phyloP scores from a whole-genome alignment of 2,113 vertebrate genomes.

The Bagarius yarrelli region DNA sequence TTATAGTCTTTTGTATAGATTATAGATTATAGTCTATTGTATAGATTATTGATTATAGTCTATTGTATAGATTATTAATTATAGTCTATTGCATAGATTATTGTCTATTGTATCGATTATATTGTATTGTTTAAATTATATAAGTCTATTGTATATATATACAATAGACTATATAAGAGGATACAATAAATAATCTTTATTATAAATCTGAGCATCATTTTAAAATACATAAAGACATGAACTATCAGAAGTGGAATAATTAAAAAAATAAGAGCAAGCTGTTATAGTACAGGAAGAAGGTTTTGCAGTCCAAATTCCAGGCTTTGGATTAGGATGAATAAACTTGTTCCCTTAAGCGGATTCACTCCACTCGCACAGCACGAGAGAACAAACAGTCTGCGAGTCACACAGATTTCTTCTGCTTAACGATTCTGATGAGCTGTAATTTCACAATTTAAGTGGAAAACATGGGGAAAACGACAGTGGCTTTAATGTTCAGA shows the following conservation, averaged over 20 bases:
- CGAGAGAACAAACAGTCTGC: background rate
- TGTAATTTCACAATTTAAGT: background rate
- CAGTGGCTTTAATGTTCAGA: background rate
- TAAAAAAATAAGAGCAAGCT: background rate
- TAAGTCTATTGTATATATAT: no score
- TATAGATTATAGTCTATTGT: no score
- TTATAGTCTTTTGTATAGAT: no score
- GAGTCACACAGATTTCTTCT: background rate
- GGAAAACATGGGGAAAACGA: background rate
- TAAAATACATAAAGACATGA: background rate
- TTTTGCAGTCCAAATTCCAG: background rate
- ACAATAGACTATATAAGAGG: no score
- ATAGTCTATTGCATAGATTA: no score
- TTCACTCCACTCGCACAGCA: background rate
- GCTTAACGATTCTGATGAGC: background rate
- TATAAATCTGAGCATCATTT: background rate
- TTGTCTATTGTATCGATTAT: no score
- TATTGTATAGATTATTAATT: no score
- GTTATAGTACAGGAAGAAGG: background rate
- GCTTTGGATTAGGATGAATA: constrained; percentile 30
- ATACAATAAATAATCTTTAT: background rate
- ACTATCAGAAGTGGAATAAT: background rate
- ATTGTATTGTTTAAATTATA: no score
- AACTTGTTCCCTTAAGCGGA: constrained; percentile 11
- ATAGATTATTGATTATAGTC: no score